These are phyloP conservation scores for Eublepharis macularius DNA, from an alignment of 2,113 vertebrate species.

Conservation along the genomic window DNA sequence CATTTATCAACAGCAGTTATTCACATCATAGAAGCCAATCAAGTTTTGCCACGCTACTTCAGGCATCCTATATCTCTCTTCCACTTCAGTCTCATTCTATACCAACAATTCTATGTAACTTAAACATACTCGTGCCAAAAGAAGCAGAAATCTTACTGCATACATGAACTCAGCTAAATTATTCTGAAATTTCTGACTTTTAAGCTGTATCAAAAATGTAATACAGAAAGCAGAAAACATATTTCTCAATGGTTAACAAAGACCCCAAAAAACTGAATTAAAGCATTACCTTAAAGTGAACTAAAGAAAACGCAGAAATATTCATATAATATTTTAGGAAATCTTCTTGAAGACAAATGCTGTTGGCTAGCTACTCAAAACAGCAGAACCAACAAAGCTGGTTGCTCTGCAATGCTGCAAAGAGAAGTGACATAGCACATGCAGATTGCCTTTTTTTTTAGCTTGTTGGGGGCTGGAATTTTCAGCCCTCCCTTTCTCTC, in stretches of 20 bases:
- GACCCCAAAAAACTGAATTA: neutral
- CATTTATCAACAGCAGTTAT: fast-evolving
- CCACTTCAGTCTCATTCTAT: neutral
- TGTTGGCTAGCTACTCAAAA: neutral
- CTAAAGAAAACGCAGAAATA: neutral
- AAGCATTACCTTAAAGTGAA: neutral
- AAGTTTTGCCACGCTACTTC: neutral
- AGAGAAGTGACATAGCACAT: conserved; percentile 62
- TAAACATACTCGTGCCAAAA: neutral
- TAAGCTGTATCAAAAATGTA: neutral
- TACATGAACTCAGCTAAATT: neutral
- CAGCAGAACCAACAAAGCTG: conserved; percentile 22
- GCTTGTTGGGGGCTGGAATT: conserved; percentile 63
- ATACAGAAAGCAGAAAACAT: neutral
- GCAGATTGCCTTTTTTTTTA: conserved; percentile 53
- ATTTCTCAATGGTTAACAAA: neutral
- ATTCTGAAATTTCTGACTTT: neutral
- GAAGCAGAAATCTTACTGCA: neutral
- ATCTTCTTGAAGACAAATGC: neutral
- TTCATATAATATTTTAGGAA: neutral
- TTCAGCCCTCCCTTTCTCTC: conserved; percentile 22
- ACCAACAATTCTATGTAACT: neutral
- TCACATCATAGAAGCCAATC: neutral
- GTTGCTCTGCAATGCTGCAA: conserved; percentile 15
- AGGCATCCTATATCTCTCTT: neutral